Percentiles rank a stretch among this genome's conserved stretches.
These are phyloP conservation scores for Casuarius casuarius DNA, from an alignment of 2,113 vertebrate species.

Conservation along the genomic window DNA sequence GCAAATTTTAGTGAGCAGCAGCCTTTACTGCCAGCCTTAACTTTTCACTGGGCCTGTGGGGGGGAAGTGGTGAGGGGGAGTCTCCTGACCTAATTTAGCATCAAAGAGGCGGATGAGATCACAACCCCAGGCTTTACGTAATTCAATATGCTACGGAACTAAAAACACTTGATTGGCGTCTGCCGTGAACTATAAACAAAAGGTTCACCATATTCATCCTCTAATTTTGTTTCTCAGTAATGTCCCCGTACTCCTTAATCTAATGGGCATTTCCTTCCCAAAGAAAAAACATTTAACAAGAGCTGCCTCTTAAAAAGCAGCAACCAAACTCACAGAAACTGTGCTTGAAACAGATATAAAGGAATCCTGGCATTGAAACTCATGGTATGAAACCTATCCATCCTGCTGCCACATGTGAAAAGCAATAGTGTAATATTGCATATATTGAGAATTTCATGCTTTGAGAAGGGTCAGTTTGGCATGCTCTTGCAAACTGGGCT, in stretches of 20 bases:
- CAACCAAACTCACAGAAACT: not conserved
- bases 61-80: not conserved
- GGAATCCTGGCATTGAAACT: not conserved
- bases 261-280: not conserved
- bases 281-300: not conserved
- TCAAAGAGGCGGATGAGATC: slow-evolving; percentile 1
- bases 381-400: not conserved
- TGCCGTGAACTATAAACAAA: slow-evolving; percentile 13
- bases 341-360: not conserved
- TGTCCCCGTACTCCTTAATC: not conserved
- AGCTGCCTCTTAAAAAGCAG: not conserved
- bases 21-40: not conserved
- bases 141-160: slow-evolving; percentile 24
- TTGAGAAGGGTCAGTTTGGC: not conserved
- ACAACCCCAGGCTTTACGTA: slow-evolving; percentile 24
- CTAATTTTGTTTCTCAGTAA: not conserved
- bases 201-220: not conserved
- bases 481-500: not conserved
- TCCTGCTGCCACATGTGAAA: not conserved
- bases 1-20: not conserved
- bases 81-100: not conserved
- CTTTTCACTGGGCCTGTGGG: not conserved
- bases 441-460: not conserved
- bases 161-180: not conserved
- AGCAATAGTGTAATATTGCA: not conserved